These are phyloP conservation scores for Cybosia mesomella DNA, from an alignment of 2,888 invertebrate species.

Conservation along the genomic window DNA sequence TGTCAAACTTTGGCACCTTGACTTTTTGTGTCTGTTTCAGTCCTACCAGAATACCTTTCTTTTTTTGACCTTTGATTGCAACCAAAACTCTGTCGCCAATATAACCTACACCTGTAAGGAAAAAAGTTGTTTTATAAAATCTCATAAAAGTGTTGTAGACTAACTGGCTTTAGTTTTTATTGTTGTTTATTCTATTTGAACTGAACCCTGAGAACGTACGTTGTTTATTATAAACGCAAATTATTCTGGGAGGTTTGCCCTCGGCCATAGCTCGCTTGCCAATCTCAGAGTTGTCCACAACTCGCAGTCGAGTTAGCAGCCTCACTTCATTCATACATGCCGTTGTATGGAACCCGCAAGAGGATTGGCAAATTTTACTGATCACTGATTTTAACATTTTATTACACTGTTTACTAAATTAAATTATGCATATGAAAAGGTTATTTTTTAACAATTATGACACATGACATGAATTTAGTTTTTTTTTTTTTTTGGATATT, in stretches of 20 bases:
- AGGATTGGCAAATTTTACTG: constrained; percentile 57
- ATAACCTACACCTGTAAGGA: constrained; percentile 79
- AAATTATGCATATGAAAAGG: constrained; percentile 27
- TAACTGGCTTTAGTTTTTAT: too few species aligned
- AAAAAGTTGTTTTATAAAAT: neutral
- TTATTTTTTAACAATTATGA: constrained; percentile 31
- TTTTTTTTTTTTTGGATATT: too few species aligned
- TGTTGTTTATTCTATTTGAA: neutral
- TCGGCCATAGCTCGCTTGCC: constrained; percentile 98
- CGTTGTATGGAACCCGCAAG: constrained; percentile 87
- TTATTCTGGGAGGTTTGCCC: constrained; percentile 96
- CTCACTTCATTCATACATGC: constrained; percentile 89
- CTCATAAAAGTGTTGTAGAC: neutral
- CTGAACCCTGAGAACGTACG: constrained; percentile 62
- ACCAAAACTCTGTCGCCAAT: constrained; percentile 95
- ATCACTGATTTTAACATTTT: constrained; percentile 74
- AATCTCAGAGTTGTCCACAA: constrained; percentile 98
- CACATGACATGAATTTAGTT: neutral
- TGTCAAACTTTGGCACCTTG: constrained; percentile 96
- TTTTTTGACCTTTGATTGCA: constrained; percentile 98
- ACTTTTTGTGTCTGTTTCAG: constrained; percentile 93
- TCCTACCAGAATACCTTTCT: constrained; percentile 94
- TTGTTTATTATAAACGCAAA: constrained; percentile 96
- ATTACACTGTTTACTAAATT: constrained; percentile 19
- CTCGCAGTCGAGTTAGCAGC: constrained; percentile 92